A percentile compares a stretch with the other conserved stretches of the same genome.
These are phyloP conservation scores for Brachionus rotundiformis DNA, from an alignment of 1,140 invertebrate genomes.

Conservation along the genomic window DNA sequence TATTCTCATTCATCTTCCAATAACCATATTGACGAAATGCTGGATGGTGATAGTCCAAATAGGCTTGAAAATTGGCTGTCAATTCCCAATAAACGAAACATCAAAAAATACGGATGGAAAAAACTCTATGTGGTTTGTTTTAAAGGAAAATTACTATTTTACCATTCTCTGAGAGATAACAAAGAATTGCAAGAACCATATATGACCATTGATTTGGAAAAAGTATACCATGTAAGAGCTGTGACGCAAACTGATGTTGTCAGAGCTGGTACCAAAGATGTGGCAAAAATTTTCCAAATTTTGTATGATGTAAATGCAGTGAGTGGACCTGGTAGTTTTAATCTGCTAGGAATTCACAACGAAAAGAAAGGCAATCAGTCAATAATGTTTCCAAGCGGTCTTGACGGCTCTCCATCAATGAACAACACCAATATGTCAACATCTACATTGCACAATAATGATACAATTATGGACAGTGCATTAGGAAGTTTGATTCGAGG, in stretches of 20 bases:
- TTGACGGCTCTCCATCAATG: constrained; percentile 34
- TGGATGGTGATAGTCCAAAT: constrained; percentile 59
- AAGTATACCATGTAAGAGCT: constrained; percentile 95
- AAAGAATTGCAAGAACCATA: constrained; percentile 91
- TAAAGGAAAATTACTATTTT: constrained; percentile 94
- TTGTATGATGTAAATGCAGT: constrained; percentile 62
- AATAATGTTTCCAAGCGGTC: constrained; percentile 4
- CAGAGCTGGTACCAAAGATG: constrained; percentile 94
- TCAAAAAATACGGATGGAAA: constrained; percentile 90
- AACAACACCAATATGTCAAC: constrained; percentile 28
- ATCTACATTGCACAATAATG: constrained; percentile 29
- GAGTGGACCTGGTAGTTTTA: constrained; percentile 47
- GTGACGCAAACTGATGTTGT: constrained; percentile 98
- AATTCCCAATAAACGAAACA: constrained; percentile 91
- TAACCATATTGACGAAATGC: constrained; percentile 31
- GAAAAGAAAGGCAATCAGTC: constrained; percentile 37
- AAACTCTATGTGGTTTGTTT: constrained; percentile 95
- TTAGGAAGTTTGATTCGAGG: constrained; percentile 8
- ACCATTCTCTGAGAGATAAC: constrained; percentile 83
- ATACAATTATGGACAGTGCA: constrained; percentile 19
- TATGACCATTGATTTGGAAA: constrained; percentile 92
- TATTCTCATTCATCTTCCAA: constrained; percentile 31
- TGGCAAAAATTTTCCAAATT: constrained; percentile 86
- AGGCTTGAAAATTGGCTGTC: constrained; percentile 92
- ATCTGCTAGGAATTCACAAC: neutral